Percentiles rank a stretch among this genome's conserved stretches.
Conservation (phyloP, 2,113 vertebrate genomes). For the Phyllopteryx taeniolatus region DNA sequence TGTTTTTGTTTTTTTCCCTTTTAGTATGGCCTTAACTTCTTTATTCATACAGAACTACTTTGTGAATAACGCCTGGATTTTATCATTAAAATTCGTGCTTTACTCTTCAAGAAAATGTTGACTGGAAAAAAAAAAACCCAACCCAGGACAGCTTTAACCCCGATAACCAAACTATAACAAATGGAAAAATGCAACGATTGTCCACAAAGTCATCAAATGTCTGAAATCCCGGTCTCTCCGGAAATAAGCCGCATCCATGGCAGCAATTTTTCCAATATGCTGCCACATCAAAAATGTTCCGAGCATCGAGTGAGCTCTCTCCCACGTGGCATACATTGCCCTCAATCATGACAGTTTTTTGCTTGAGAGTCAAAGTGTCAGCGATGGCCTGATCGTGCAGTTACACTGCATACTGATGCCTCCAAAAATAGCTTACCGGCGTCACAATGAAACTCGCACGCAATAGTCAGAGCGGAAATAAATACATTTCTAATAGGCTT, state of each 20-base stretch:
- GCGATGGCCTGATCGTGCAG: constrained; percentile 44
- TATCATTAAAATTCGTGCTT: background rate
- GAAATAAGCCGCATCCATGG: background rate
- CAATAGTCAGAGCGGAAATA: constrained; percentile 51
- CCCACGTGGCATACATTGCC: constrained; percentile 43
- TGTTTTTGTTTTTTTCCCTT: no score
- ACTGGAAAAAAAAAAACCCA: no score
- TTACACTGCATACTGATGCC: constrained; percentile 44
- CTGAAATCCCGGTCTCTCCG: background rate
- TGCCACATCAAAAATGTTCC: constrained; percentile 64
- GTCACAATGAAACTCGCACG: constrained; percentile 36
- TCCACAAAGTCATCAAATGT: background rate
- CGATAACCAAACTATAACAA: background rate
- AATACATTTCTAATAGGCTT: constrained; percentile 51
- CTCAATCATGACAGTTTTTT: constrained; percentile 51
- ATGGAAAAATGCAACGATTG: background rate
- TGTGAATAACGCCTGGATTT: background rate
- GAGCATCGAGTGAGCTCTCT: constrained; percentile 47
- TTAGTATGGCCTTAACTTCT: no score
- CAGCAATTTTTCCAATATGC: constrained; percentile 50
- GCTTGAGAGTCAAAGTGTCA: constrained; percentile 39
- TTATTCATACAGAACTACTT: no score
- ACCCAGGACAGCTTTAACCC: background rate
- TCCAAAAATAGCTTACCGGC: constrained; percentile 61
- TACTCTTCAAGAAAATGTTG: background rate